Percentiles rank a stretch among this genome's conserved stretches.
These are phyloP conservation scores for Pterocles gutturalis DNA, from an alignment of 2,113 vertebrate species.

Conservation along the genomic window DNA sequence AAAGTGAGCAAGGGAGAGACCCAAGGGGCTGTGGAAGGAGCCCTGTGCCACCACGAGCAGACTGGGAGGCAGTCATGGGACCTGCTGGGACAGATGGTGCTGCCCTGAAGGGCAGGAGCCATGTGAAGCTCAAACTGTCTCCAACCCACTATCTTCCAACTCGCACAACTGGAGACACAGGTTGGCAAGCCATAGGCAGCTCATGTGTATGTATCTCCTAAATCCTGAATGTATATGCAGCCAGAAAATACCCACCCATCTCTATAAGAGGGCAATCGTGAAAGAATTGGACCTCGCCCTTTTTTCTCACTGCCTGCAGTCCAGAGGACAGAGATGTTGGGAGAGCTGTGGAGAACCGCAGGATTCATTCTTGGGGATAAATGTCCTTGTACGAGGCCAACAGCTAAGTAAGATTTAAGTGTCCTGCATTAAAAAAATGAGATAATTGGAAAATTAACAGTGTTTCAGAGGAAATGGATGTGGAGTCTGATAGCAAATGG, in stretches of 20 bases:
- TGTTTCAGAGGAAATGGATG: background rate
- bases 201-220: background rate
- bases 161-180: background rate
- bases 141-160: background rate
- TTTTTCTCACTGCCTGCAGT: background rate
- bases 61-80: rapidly evolving
- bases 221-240: background rate
- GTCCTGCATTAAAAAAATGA: background rate
- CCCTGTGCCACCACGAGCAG: background rate
- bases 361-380: background rate
- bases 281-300: background rate
- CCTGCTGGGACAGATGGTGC: background rate
- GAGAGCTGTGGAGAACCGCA: background rate
- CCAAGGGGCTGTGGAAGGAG: background rate
- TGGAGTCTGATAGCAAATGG: background rate
- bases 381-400: background rate
- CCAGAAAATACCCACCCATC: background rate
- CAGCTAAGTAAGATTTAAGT: background rate
- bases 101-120: background rate
- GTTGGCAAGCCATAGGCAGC: background rate
- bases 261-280: too few relatives aligned
- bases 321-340: background rate
- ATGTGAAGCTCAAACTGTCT: background rate
- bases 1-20: background rate
- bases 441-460: background rate